These are phyloP conservation scores for Atta texana DNA, from an alignment of 1,140 invertebrate genomes.

Conservation along the genomic window DNA sequence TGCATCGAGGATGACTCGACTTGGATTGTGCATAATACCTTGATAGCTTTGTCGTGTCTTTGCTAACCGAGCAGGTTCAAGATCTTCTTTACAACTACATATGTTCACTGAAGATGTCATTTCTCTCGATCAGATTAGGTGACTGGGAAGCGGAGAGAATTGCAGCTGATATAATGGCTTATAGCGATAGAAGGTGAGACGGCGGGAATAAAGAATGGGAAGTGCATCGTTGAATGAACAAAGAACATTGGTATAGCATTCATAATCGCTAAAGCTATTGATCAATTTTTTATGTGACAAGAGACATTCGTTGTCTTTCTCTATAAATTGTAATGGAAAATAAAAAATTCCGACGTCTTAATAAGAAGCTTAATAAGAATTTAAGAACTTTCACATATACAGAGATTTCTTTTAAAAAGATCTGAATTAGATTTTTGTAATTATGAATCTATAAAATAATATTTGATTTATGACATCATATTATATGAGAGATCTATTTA, in stretches of 20 bases:
- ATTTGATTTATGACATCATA: neutral
- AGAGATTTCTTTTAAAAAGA: neutral
- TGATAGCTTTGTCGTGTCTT: constrained; percentile 49
- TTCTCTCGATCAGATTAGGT: constrained; percentile 57
- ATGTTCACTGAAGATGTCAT: constrained; percentile 33
- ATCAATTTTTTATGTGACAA: constrained; percentile 13
- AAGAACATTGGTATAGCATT: neutral
- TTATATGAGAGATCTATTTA: no score
- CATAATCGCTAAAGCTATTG: constrained; percentile 25
- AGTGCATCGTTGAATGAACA: neutral
- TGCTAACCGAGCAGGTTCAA: constrained; percentile 37
- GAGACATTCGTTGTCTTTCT: neutral
- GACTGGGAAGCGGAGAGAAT: constrained; percentile 35
- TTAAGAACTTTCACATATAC: neutral
- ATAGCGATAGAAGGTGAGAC: constrained; percentile 20
- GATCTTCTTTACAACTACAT: constrained; percentile 34
- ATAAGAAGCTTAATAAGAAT: neutral
- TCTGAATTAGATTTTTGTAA: neutral
- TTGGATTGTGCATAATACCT: constrained; percentile 2
- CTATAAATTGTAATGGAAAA: neutral
- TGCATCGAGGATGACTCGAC: constrained; percentile 40
- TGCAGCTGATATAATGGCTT: constrained; percentile 21
- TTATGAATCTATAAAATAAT: neutral
- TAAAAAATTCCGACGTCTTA: neutral
- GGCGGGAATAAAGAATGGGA: neutral